A percentile compares a stretch with the other conserved stretches of the same genome.
These are phyloP conservation scores for Umimayanthus kanabou DNA, from an alignment of 92 coral and sea anemone genomes.

Conservation along the genomic window DNA sequence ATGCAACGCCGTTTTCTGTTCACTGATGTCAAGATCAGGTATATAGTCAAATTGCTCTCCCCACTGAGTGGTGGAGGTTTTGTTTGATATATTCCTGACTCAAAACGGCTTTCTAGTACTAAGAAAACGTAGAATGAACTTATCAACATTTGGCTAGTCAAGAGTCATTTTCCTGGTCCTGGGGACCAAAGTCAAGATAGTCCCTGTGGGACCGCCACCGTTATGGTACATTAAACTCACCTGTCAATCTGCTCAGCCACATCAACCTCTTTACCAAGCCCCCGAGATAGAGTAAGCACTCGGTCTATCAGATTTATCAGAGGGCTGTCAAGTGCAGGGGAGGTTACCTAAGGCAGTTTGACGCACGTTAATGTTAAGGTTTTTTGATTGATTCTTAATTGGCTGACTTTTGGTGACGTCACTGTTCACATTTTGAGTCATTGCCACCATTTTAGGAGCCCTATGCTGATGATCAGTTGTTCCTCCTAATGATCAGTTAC, in stretches of 20 bases:
- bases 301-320: conserved; percentile 64
- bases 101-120: no score
- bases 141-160: background rate
- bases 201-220: background rate
- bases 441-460: no score
- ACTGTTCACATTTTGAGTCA: no score
- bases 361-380: background rate
- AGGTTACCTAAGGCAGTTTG: background rate
- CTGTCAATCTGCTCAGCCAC: conserved; percentile 80
- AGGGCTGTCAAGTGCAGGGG: conserved; percentile 49
- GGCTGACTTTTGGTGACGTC: background rate
- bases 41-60: no score
- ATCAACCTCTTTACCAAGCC: conserved; percentile 63
- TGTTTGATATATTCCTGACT: no score
- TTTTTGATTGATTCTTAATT: background rate
- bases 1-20: no score
- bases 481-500: no score
- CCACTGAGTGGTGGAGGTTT: no score
- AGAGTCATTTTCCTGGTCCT: background rate
- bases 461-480: no score
- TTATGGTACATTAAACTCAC: conserved; percentile 13
- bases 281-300: conserved; percentile 58
- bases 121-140: background rate
- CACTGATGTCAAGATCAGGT: no score
- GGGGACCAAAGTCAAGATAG: background rate